Evolutionary conservation across 2,888 invertebrate species (phyloP).

Genomic region (Autographa pulchrina): DNA sequence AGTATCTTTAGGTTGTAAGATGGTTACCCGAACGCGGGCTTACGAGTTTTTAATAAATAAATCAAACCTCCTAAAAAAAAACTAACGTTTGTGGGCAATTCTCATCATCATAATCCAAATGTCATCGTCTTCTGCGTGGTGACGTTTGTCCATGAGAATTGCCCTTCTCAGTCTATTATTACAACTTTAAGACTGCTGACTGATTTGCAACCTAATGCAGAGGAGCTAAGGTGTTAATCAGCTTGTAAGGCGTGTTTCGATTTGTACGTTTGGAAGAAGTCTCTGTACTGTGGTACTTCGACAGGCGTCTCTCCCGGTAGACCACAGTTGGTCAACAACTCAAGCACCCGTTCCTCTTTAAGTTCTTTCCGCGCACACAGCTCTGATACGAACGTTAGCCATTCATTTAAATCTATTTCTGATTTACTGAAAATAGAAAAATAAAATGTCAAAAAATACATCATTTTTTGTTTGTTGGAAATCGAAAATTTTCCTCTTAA

Average conservation of each 20-base stretch:
- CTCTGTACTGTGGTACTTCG: constrained; percentile 72
- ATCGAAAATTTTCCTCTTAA: background rate
- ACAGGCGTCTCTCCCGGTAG: constrained; percentile 73
- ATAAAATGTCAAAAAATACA: background rate
- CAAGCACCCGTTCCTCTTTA: constrained; percentile 65
- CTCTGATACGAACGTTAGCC: constrained; percentile 71
- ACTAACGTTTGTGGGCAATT: too few relatives aligned
- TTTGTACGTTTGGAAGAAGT: constrained; percentile 74
- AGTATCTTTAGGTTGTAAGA: too few relatives aligned
- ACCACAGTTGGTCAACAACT: constrained; percentile 76
- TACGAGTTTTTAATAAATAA: too few relatives aligned
- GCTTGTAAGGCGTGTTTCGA: constrained; percentile 54
- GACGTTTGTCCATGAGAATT: too few relatives aligned
- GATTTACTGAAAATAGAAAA: constrained; percentile 73
- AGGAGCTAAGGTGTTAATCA: background rate
- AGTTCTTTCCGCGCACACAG: constrained; percentile 68
- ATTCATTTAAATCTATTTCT: constrained; percentile 75
- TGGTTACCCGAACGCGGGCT: too few relatives aligned
- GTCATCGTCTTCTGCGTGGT: too few relatives aligned
- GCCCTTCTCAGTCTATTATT: too few relatives aligned
- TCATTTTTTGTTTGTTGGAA: background rate
- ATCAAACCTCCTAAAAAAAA: too few relatives aligned
- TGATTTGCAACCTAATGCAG: too few relatives aligned
- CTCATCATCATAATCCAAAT: too few relatives aligned
- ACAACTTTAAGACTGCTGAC: too few relatives aligned